Conservation (phyloP, 2,888 invertebrate genomes). For the Lithophane leautieri region DNA sequence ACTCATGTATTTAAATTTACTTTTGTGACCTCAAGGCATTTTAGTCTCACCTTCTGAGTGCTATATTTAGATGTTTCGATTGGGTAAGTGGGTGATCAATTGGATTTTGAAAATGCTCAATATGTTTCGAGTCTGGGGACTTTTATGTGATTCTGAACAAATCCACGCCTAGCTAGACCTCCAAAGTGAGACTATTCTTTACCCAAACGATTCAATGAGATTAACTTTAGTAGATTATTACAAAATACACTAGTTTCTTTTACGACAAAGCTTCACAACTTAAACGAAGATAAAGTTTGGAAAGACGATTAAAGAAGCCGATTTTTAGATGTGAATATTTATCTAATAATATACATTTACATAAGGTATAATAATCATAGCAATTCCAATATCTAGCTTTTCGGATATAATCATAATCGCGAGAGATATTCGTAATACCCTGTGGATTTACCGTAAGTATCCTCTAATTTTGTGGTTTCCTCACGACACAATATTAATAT, state of each 20-base stretch:
- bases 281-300: neutral
- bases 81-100: neutral
- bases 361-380: slow-evolving; percentile 9
- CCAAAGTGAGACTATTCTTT: neutral
- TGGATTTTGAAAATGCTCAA: neutral
- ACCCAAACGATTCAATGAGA: neutral
- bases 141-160: neutral
- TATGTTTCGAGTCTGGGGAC: neutral
- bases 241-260: neutral
- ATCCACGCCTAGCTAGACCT: neutral
- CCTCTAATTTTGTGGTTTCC: slow-evolving; percentile 48
- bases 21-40: neutral
- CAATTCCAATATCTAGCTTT: slow-evolving; percentile 17
- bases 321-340: neutral
- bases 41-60: neutral
- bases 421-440: slow-evolving; percentile 19
- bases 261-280: neutral
- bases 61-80: neutral
- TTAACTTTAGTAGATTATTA: neutral
- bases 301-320: neutral
- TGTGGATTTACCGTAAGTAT: slow-evolving; percentile 29
- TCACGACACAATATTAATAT: slow-evolving; percentile 42
- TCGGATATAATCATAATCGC: slow-evolving; percentile 43
- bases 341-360: neutral
- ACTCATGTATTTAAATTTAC: neutral